These are phyloP conservation scores for Empidonax traillii DNA, from an alignment of 2,113 vertebrate species.

Conservation along the genomic window DNA sequence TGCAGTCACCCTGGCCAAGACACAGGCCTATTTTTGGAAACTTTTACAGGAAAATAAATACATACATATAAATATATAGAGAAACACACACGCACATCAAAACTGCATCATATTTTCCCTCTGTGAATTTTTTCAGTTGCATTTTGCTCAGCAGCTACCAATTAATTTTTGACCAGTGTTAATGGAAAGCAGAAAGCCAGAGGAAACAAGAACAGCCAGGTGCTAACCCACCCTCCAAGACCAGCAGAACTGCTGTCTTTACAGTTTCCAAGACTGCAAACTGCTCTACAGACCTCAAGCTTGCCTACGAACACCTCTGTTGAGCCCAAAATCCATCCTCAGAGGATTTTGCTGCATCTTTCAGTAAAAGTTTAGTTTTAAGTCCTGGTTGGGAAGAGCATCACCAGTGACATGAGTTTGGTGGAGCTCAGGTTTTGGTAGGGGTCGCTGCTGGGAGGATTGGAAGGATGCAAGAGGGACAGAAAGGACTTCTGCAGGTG, in stretches of 20 bases:
- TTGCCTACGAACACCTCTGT: neutral
- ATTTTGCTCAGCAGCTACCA: neutral
- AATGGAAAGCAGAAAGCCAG: neutral
- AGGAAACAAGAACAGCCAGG: neutral
- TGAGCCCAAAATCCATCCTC: neutral
- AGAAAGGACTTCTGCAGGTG: neutral
- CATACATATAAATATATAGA: neutral
- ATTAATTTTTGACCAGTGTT: neutral
- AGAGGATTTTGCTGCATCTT: neutral
- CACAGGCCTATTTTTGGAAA: slow-evolving; percentile 13
- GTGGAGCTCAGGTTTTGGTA: neutral
- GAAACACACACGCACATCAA: neutral
- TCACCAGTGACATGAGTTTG: neutral
- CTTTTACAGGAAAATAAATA: slow-evolving; percentile 31
- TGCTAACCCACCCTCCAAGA: neutral
- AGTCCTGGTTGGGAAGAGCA: neutral
- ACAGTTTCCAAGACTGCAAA: neutral
- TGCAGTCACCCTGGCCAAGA: neutral
- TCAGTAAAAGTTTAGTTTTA: neutral
- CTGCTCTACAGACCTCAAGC: neutral
- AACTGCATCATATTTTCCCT: neutral
- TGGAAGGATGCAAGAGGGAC: neutral
- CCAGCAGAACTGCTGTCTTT: neutral
- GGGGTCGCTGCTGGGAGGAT: neutral
- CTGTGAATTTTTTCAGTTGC: neutral